These are phyloP conservation scores for Archips crataeganus DNA, from an alignment of 2,888 invertebrate genomes.

Conservation along the genomic window DNA sequence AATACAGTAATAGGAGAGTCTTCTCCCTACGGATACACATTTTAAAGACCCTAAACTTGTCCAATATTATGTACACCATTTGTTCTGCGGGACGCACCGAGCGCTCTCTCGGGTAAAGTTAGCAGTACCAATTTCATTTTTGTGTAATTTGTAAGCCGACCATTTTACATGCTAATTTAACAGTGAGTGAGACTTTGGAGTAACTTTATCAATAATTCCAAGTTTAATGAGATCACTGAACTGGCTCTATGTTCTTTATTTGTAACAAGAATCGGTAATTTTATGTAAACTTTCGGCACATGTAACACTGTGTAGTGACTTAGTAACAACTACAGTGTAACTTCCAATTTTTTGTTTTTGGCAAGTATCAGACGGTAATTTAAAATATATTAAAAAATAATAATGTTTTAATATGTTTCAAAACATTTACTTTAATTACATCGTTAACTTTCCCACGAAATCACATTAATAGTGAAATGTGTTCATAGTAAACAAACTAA, in stretches of 20 bases:
- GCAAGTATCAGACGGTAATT: too few relatives aligned
- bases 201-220: slow-evolving; percentile 15
- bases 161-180: slow-evolving; percentile 26
- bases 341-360: too few relatives aligned
- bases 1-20: not conserved
- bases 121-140: slow-evolving; percentile 35
- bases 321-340: not conserved
- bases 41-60: slow-evolving; percentile 26
- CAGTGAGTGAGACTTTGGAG: slow-evolving; percentile 16
- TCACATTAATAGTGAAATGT: too few relatives aligned
- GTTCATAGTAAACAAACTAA: too few relatives aligned
- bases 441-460: too few relatives aligned
- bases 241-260: not conserved
- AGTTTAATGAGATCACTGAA: not conserved
- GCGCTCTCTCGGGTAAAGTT: slow-evolving; percentile 25
- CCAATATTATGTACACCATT: slow-evolving; percentile 30
- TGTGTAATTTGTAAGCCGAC: slow-evolving; percentile 19
- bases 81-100: slow-evolving; percentile 7
- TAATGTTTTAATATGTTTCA: too few relatives aligned
- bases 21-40: slow-evolving; percentile 13
- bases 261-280: not conserved
- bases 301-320: not conserved
- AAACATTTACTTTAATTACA: too few relatives aligned
- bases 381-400: too few relatives aligned
- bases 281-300: not conserved